Evolutionary conservation across 2,888 invertebrate genomes (phyloP).

Genomic region (Dendrolimus houi): DNA sequence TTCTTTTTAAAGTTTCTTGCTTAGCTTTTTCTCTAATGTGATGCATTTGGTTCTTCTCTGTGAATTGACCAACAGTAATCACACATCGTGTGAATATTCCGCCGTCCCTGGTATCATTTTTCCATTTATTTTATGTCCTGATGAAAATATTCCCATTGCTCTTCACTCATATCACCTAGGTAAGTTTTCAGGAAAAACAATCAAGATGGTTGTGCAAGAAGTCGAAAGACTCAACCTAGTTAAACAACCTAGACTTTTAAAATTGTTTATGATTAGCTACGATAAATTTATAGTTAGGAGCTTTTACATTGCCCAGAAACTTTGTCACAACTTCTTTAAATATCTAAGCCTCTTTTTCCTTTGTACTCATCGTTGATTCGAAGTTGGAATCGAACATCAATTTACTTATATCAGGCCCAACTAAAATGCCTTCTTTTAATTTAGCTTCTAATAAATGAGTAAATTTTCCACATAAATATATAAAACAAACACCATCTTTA

Average conservation of each 20-base stretch:
- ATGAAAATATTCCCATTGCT: background rate
- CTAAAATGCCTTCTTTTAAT: background rate
- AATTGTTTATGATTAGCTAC: background rate
- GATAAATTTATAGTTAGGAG: background rate
- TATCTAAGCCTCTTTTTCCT: background rate
- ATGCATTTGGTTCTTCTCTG: too few species aligned
- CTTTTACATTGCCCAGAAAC: background rate
- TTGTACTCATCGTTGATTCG: background rate
- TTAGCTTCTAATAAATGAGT: background rate
- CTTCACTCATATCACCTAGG: background rate
- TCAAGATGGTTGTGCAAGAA: background rate
- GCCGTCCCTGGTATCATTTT: too few species aligned
- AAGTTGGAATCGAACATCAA: background rate
- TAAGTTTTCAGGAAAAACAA: background rate
- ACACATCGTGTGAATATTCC: too few species aligned
- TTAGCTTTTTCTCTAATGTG: too few species aligned
- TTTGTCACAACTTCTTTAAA: background rate
- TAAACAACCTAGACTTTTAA: background rate
- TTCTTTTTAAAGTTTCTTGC: too few species aligned
- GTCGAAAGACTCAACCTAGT: background rate
- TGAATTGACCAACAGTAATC: too few species aligned
- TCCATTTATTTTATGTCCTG: too few species aligned
- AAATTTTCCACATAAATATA: background rate
- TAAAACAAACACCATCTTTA: background rate
- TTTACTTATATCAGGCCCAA: background rate